phyloP scores from a whole-genome alignment of 1,140 invertebrate genomes.

The Saccostrea cuccullata region DNA sequence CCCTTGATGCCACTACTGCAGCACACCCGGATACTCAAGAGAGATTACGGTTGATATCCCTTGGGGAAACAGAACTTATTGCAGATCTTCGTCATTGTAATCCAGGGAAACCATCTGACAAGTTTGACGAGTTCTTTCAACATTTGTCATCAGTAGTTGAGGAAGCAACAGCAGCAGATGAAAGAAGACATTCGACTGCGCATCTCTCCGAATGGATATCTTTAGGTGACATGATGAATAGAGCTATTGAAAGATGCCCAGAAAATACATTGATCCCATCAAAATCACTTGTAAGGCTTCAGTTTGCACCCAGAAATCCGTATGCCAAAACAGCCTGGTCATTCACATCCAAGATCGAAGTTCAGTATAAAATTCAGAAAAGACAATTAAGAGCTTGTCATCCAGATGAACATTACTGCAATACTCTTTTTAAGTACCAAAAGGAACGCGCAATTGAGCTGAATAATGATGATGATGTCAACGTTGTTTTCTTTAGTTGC shows the following conservation, averaged over 20 bases:
- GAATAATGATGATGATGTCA: background rate
- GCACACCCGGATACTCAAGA: conserved; percentile 48
- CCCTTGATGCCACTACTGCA: conserved; percentile 40
- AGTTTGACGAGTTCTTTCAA: conserved; percentile 53
- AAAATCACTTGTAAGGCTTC: conserved; percentile 51
- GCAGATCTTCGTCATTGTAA: conserved; percentile 54
- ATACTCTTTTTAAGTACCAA: too few species aligned
- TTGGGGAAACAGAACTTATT: conserved; percentile 50
- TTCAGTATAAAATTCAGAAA: too few species aligned
- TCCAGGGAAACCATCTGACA: conserved; percentile 40
- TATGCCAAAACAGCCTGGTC: too few species aligned
- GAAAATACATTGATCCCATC: conserved; percentile 37
- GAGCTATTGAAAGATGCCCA: conserved; percentile 40
- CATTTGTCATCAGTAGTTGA: conserved; percentile 38
- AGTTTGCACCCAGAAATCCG: background rate
- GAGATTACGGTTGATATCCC: conserved; percentile 48
- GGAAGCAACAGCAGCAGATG: conserved; percentile 52
- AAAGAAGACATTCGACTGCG: conserved; percentile 41
- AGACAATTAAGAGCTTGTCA: too few species aligned
- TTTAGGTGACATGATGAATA: conserved; percentile 45
- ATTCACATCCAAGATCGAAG: too few species aligned
- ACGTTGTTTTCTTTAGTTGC: conserved; percentile 31
- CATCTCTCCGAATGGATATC: conserved; percentile 50
- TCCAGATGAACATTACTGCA: too few species aligned
- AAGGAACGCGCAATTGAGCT: conserved; percentile 40